Evolutionary conservation across 2,113 vertebrate genomes (phyloP).

Genomic region (Oxygymnocypris stewartii): DNA sequence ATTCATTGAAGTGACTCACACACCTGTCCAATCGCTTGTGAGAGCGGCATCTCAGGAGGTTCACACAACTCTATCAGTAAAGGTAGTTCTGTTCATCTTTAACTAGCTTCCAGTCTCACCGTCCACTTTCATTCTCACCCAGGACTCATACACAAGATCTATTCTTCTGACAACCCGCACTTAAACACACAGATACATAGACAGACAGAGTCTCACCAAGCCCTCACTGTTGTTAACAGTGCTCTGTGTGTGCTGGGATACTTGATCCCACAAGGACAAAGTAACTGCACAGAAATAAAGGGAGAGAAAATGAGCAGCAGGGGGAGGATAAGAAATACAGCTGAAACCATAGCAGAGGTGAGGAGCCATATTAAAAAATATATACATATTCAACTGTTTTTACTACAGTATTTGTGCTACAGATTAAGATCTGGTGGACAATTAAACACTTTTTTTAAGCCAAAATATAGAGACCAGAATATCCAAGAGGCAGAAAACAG

Average conservation of each 20-base stretch:
- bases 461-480: too few relatives aligned
- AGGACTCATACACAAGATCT: constrained; percentile 1
- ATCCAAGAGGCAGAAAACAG: too few relatives aligned
- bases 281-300: constrained; percentile 20
- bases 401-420: background rate
- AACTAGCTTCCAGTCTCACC: background rate
- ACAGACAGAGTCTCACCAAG: background rate
- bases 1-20: background rate
- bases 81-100: background rate
- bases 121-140: background rate
- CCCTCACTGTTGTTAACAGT: constrained; percentile 30
- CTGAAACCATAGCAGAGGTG: background rate
- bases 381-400: too few relatives aligned
- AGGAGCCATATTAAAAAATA: background rate
- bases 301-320: background rate
- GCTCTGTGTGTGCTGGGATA: constrained; percentile 32
- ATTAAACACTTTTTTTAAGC: too few relatives aligned
- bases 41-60: background rate
- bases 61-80: background rate
- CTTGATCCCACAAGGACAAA: constrained; percentile 15
- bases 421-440: too few relatives aligned
- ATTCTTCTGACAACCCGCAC: background rate
- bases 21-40: background rate
- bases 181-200: background rate
- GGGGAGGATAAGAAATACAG: background rate